Percentiles rank a stretch among this genome's conserved stretches.
Evolutionary conservation across 2,888 invertebrate species (phyloP).

Genomic region (Leistus spinibarbis): DNA sequence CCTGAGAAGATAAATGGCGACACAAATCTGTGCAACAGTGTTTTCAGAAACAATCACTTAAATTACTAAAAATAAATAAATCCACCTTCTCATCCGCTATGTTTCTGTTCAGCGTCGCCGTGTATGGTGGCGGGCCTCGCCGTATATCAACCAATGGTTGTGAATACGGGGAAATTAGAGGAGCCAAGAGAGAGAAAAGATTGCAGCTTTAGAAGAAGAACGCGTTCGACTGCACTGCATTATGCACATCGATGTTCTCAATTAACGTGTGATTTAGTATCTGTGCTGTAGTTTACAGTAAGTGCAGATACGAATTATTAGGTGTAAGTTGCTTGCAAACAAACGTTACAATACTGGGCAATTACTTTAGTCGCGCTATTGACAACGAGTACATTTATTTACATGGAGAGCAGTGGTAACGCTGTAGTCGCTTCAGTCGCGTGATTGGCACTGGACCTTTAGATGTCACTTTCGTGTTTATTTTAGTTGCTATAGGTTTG

Average conservation of each 20-base stretch:
- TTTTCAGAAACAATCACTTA: conserved; percentile 40
- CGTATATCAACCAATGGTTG: not conserved
- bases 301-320: not conserved
- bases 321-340: not conserved
- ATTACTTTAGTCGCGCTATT: not conserved
- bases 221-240: conserved; percentile 18
- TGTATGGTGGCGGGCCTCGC: not conserved
- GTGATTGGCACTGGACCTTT: no score
- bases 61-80: conserved; percentile 40
- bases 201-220: conserved; percentile 15
- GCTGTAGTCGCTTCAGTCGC: no score
- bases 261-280: conserved; percentile 13
- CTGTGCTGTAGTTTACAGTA: not conserved
- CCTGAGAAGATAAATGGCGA: conserved; percentile 33
- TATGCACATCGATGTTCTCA: conserved; percentile 29
- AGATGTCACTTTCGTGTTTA: no score
- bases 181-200: conserved; percentile 25
- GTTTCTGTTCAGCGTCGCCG: conserved; percentile 5
- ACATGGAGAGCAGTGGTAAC: no score
- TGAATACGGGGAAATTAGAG: not conserved
- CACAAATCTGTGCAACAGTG: conserved; percentile 40
- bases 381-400: not conserved
- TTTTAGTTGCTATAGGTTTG: no score
- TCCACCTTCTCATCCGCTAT: conserved; percentile 9
- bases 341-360: not conserved